Base-by-base conservation (phyloP, 2,888 invertebrate genomes). In the Lordiphosa fenestrarum region DNA sequence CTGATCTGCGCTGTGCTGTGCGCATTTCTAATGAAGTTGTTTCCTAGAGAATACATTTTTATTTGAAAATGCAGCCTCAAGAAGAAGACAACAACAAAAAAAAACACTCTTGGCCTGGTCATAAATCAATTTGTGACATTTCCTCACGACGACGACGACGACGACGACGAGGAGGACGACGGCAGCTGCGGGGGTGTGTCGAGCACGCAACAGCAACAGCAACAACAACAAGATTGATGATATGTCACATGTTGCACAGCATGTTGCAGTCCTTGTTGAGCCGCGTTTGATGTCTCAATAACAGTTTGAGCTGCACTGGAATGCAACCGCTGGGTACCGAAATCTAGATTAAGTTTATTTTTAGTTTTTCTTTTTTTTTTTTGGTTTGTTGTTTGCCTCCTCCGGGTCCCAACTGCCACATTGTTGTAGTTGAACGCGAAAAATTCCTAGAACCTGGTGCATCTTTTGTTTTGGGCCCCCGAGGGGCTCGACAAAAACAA, bases 61-160 rank as follows among this genome's bases (percentile, higher is more conserved):
- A 66, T 63, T 63, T 62, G 80, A 72, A 82, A 80, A 66, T 69
- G 61, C 62, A 48, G 57, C 41, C 48, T 38, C 12, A 23, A 52
- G 44, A 15, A 15, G 15, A 1, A 15, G 15, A 15, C 15, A 15
- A 15, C 15, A 15, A 30, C 9, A 10, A 30, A 9, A 10, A 7
- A 30, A 9, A 30, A 4, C 30, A 58, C 57, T 64, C 73, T 52
- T 59, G 55, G 65, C 53, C 46, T 39, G 74, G 59, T 66, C 84
- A 81, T 81, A 81, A 81, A 81, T 81, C 81, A 81, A 85, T 74
- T 73, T 81, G 84, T 81, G 81, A 81, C 81, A 81, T 77, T 81
- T 81, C 84, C 85, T 78, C 84, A 78, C 77, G 58, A 47, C 46
- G 37, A 39, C 47, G 13, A 78, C 77, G 58, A 47, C 46, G 37